Conservation (phyloP, 2,113 vertebrate genomes). For the Cebus imitator region DNA sequence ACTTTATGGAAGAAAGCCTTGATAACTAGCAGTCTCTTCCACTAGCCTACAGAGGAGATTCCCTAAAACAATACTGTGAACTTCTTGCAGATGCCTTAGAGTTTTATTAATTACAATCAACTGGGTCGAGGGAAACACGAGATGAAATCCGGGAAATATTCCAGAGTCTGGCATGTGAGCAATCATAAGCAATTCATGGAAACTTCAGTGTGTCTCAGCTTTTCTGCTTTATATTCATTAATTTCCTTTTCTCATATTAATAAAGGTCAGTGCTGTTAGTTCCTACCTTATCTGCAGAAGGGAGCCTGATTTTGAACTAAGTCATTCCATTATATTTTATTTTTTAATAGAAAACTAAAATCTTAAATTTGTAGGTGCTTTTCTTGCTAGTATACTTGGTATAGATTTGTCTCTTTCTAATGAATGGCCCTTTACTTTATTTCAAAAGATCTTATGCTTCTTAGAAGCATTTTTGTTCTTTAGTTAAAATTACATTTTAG, state of each 20-base stretch:
- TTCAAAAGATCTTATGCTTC: neutral
- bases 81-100: neutral
- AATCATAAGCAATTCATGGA: neutral
- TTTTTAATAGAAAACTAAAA: conserved; percentile 34
- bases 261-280: neutral
- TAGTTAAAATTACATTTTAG: conserved; percentile 12
- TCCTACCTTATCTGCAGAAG: neutral
- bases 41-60: neutral
- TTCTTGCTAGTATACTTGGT: neutral
- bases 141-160: neutral
- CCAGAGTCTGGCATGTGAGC: neutral
- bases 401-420: neutral
- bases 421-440: neutral
- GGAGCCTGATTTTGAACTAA: neutral
- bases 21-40: neutral
- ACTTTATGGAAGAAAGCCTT: neutral
- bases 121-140: neutral
- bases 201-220: neutral
- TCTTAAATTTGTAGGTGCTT: neutral
- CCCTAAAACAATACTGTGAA: neutral
- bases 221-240: neutral
- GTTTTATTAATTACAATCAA: neutral
- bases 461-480: conserved; percentile 14
- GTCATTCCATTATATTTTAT: neutral
- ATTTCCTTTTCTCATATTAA: neutral